Conservation (phyloP, 2,797 vertebrate genomes). For the Pseudomugil gertrudae region DNA sequence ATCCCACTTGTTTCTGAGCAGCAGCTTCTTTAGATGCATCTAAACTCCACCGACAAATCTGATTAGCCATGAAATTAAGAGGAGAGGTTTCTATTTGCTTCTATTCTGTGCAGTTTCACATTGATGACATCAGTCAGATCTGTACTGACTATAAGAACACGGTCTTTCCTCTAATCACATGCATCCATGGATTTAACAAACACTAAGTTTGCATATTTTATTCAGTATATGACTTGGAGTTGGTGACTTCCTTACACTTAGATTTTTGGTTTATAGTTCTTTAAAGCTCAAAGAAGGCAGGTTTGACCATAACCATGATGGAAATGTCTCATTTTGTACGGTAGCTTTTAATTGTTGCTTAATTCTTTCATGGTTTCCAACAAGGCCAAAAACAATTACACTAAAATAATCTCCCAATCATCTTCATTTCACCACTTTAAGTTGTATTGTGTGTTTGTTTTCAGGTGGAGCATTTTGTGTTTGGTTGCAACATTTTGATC, state of each 20-base stretch:
- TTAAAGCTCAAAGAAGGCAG: slow-evolving; percentile 9
- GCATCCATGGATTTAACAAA: background rate
- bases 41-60: slow-evolving; percentile 17
- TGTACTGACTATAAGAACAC: background rate
- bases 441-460: background rate
- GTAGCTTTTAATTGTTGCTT: background rate
- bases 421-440: background rate
- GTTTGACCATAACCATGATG: background rate
- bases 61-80: slow-evolving; percentile 2
- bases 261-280: slow-evolving; percentile 15
- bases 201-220: background rate
- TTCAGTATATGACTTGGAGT: background rate
- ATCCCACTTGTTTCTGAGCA: slow-evolving; percentile 45
- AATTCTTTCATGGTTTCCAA: slow-evolving; percentile 1
- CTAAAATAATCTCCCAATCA: background rate
- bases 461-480: slow-evolving; percentile 14
- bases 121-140: background rate
- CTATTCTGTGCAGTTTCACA: background rate
- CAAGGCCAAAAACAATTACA: background rate
- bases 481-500: slow-evolving; percentile 34
- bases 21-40: slow-evolving; percentile 31
- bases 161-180: background rate
- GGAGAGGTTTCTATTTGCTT: background rate
- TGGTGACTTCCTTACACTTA: too few relatives aligned
- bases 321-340: background rate